Base-by-base conservation (phyloP, 2,797 vertebrate species). In the Sebastes oblongus region DNA sequence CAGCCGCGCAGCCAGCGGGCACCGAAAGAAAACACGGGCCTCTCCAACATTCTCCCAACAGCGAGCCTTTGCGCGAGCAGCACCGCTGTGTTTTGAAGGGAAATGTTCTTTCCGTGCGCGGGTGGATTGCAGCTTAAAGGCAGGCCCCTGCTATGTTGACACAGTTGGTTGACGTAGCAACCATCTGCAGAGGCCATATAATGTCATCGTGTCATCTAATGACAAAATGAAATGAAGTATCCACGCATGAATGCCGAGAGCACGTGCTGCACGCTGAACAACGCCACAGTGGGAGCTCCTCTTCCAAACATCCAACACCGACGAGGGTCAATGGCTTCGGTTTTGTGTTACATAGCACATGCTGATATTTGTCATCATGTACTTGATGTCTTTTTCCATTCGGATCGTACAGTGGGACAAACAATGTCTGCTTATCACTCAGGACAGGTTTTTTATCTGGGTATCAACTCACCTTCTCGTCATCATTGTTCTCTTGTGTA, bases 131-230 rank as follows among this genome's bases (percentile, higher is more conserved):
- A 64, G 88, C 75, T 81, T 20, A 65, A 87, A 25, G 55, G 73
- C 64, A 12, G 72, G 76, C 84, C 84, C 76, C 88, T 42, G 82
- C 88, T 72, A 60, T 95, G 92, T 95, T 95, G 93, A 95, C 94
- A 94, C 94, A 96, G 95, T 94, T 95, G 94, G 83, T 24, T 66
- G 86, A 81, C 77, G 69, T 67, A 50, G 68, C 75, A 84, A 74
- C 81, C 88, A 72, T 86, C 85, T 89, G 89, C 75, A 59, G 70
- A 75, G 83, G 76, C 74, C 82, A 56, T 85, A 80, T 60, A 80
- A 72, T 30, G 72, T 46, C 16, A 18, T 46, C 42, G 42, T 46
- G 42, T 46, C 42, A 61, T 85, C 81, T 58, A 80, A 72, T 25
- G 75, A 77, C 71, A 34, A 78, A 79, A 80, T 67, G 50, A 89